Base-by-base conservation (phyloP, 2,888 invertebrate genomes). In the Imbricaverruca yamaguchii region DNA sequence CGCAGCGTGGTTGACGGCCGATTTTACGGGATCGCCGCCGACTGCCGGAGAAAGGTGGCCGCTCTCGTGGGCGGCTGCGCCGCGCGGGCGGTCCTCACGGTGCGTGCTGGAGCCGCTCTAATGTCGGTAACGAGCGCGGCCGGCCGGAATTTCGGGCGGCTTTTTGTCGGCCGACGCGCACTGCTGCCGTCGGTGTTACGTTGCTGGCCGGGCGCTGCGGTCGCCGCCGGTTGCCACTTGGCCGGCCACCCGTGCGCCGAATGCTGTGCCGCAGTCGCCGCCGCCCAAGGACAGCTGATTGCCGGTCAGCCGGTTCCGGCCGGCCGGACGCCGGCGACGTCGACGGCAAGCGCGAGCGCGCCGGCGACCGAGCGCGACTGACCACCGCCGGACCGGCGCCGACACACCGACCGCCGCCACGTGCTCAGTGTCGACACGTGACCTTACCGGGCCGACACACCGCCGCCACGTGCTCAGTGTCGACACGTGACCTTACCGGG, bases 151-250 rank as follows among this genome's bases (percentile, higher is more conserved):
- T 15, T 69, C 69, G 25, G 39, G 12, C 69, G 2, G 69, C 69
- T 69, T 69, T 69, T 69, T 69, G 59, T 15, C 59, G 59, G 59
- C 59, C 11, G 12, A 7, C 59, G 59, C 59, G 39, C 59, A 59
- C 59, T 0, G 15, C 59, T 59, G 59, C 12, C 13, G 67, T 10
- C 11, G 74, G 74, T 74, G 74, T 74, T 74, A 74, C 21, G 74
- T n/a, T 55, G 55, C 11, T 55, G 55, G 74, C 74, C 55, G 55
- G 0, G 53, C 74, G 55, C 3, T 55, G 74, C 55, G 21, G 74
- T 74, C 74, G 21, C 74, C 74, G 55, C 2, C 74, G 74, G 53
- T 65, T 65, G 65, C 65, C 65, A 23, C 65, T 65, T 65, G 55
- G 39, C 55, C 53, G 55, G 21, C 11, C 74, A 53, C 53, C 65